These are phyloP conservation scores for Aphodius granarius DNA, from an alignment of 2,888 invertebrate genomes.

Conservation along the genomic window DNA sequence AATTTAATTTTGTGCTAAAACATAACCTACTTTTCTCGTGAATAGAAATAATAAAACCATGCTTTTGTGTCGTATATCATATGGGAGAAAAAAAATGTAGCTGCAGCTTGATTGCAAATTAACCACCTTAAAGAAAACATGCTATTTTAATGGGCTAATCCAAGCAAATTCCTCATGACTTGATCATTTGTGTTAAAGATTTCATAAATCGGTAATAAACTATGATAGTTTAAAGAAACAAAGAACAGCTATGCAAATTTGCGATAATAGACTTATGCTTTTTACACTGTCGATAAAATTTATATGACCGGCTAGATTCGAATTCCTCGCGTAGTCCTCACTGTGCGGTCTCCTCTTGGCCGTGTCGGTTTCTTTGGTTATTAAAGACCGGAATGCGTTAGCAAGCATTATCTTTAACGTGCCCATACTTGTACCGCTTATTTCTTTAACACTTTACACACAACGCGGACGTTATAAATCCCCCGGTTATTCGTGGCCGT, in stretches of 20 bases:
- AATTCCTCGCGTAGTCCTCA: not conserved
- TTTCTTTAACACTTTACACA: not conserved
- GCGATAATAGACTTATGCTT: too few species aligned
- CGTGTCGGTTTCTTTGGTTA: not conserved
- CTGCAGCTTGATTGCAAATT: too few species aligned
- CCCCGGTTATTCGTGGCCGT: not conserved
- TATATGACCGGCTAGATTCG: not conserved
- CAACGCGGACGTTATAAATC: not conserved
- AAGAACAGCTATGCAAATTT: not conserved
- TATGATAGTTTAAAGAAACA: not conserved
- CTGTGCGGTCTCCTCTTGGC: not conserved
- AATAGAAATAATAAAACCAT: too few species aligned
- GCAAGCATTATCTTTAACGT: not conserved
- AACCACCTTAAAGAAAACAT: too few species aligned
- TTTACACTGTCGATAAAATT: not conserved
- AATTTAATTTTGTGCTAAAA: too few species aligned
- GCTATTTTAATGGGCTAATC: too few species aligned
- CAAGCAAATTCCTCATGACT: too few species aligned
- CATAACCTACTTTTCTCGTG: too few species aligned
- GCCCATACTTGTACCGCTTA: not conserved
- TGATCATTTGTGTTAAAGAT: too few species aligned
- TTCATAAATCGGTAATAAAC: not conserved
- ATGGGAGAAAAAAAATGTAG: too few species aligned
- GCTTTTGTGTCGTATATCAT: too few species aligned
- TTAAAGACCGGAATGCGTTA: not conserved